Evolutionary conservation across 2,888 invertebrate genomes (phyloP).

Genomic region (Lasius platythorax): DNA sequence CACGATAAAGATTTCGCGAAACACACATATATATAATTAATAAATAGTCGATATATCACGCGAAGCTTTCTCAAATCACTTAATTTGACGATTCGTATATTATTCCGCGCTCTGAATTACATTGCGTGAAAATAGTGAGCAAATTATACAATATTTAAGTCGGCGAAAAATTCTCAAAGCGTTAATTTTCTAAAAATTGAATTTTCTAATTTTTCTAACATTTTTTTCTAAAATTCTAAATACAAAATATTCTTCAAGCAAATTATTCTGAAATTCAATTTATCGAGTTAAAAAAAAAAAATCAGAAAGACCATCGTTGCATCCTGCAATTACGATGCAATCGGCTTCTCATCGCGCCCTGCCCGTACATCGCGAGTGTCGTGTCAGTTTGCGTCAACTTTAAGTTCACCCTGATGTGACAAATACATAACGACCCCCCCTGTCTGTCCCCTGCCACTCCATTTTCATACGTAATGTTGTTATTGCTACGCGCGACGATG

Average conservation of each 20-base stretch:
- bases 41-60: slow-evolving; percentile 19
- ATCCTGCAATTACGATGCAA: slow-evolving; percentile 26
- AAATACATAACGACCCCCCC: slow-evolving; percentile 44
- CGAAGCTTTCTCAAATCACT: slow-evolving; percentile 14
- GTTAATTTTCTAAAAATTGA: background rate
- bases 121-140: background rate
- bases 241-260: background rate
- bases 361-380: background rate
- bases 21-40: slow-evolving; percentile 5
- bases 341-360: background rate
- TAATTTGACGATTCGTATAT: slow-evolving; percentile 23
- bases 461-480: slow-evolving; percentile 54
- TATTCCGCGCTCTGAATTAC: background rate
- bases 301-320: background rate
- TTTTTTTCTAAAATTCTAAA: background rate
- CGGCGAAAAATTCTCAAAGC: background rate
- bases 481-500: slow-evolving; percentile 48
- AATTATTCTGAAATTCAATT: slow-evolving; percentile 14
- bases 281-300: background rate
- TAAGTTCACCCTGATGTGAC: slow-evolving; percentile 35
- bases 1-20: slow-evolving; percentile 2
- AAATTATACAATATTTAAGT: slow-evolving; percentile 21
- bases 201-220: background rate
- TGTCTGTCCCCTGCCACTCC: slow-evolving; percentile 16
- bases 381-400: slow-evolving; percentile 20